These are phyloP conservation scores for Eublepharis macularius DNA, from an alignment of 2,113 vertebrate genomes.

Conservation along the genomic window DNA sequence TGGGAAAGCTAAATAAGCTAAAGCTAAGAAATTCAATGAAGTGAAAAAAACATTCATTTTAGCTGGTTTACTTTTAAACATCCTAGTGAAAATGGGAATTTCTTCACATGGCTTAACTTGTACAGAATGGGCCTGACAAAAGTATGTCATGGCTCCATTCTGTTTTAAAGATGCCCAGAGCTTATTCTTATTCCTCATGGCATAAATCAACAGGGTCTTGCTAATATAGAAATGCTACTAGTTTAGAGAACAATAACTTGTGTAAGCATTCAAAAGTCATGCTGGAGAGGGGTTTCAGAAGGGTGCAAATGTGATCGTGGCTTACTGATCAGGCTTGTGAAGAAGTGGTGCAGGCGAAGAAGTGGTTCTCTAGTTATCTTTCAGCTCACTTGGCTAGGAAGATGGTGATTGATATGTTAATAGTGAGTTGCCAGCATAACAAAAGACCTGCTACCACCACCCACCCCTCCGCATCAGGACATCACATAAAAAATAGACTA, in stretches of 20 bases:
- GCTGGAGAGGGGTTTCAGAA: not conserved
- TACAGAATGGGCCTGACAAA: constrained; percentile 12
- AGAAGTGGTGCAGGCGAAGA: too few relatives aligned
- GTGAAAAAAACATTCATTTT: constrained; percentile 51
- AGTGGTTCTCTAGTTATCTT: too few relatives aligned
- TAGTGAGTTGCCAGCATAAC: too few relatives aligned
- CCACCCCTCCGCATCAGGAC: too few relatives aligned
- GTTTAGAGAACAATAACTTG: not conserved
- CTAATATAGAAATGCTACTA: not conserved
- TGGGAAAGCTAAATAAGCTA: constrained; percentile 25
- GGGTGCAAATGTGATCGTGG: not conserved
- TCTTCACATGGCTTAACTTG: constrained; percentile 32
- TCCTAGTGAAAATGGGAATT: constrained; percentile 11
- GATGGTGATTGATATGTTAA: too few relatives aligned
- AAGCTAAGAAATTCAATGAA: constrained; percentile 47
- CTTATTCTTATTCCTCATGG: not conserved
- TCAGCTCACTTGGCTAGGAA: too few relatives aligned
- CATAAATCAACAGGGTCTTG: not conserved
- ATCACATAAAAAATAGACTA: too few relatives aligned
- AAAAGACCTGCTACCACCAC: too few relatives aligned
- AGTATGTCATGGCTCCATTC: constrained; percentile 5
- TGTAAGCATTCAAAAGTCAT: not conserved
- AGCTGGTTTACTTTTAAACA: constrained; percentile 29
- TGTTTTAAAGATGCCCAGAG: constrained; percentile 21
- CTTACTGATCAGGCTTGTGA: not conserved